phyloP scores from a whole-genome alignment of 2,888 invertebrate species.

The Ochropacha duplaris region DNA sequence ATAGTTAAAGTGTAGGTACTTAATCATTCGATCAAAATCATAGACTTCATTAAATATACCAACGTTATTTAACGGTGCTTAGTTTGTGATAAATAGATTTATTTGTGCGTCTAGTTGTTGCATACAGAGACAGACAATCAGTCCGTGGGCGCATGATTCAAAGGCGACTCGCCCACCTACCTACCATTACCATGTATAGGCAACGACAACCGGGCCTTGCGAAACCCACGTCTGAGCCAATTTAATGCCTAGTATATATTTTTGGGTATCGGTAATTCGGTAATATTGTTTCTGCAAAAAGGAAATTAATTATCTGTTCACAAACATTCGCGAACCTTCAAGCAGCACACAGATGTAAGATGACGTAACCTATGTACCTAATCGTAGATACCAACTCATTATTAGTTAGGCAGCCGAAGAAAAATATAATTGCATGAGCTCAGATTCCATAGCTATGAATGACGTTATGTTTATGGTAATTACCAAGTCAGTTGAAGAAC shows the following conservation, averaged over 20 bases:
- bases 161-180: conserved; percentile 62
- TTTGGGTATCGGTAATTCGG: conserved; percentile 37
- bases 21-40: conserved; percentile 4
- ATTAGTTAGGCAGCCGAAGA: neutral
- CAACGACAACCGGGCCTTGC: conserved; percentile 48
- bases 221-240: conserved; percentile 53
- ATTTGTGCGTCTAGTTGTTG: conserved; percentile 40
- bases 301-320: conserved; percentile 4
- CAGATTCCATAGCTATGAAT: no score
- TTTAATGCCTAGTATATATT: conserved; percentile 25
- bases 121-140: conserved; percentile 50
- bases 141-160: conserved; percentile 69
- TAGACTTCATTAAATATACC: conserved; percentile 9
- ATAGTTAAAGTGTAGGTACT: neutral
- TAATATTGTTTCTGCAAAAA: conserved; percentile 11
- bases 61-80: conserved; percentile 28
- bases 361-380: no score
- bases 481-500: no score
- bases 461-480: no score
- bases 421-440: no score
- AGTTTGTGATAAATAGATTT: conserved; percentile 36
- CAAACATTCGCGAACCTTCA: conserved; percentile 3
- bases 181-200: conserved; percentile 52
- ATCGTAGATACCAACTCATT: no score
- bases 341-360: neutral